Percentiles rank a stretch among this genome's conserved stretches.
These are phyloP conservation scores for Siniperca obscura DNA, from an alignment of 2,797 vertebrate genomes.

Conservation along the genomic window DNA sequence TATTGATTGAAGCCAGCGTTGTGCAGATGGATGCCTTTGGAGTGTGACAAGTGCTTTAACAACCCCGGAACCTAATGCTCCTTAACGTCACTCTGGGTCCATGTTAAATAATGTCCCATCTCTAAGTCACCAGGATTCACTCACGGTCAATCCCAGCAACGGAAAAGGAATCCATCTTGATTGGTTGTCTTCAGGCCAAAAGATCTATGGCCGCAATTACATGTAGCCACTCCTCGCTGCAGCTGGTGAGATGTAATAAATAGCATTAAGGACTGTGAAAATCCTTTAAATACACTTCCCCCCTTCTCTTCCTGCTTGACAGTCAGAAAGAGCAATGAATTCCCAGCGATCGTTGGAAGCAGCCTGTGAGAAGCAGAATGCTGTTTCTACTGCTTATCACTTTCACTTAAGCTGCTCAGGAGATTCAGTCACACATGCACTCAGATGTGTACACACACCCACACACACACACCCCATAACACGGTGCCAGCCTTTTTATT, in stretches of 20 bases:
- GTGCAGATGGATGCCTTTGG: slow-evolving; percentile 85
- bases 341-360: slow-evolving; percentile 69
- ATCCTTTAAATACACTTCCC: slow-evolving; percentile 84
- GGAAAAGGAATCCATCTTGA: slow-evolving; percentile 82
- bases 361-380: slow-evolving; percentile 64
- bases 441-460: slow-evolving; percentile 57
- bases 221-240: slow-evolving; percentile 76
- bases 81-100: slow-evolving; percentile 82
- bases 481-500: slow-evolving; percentile 63
- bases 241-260: slow-evolving; percentile 83
- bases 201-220: slow-evolving; percentile 86
- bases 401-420: slow-evolving; percentile 79
- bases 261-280: slow-evolving; percentile 79
- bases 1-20: slow-evolving; percentile 85
- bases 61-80: slow-evolving; percentile 82
- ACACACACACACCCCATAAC: slow-evolving; percentile 38
- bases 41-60: slow-evolving; percentile 85
- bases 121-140: slow-evolving; percentile 79
- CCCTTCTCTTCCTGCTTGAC: slow-evolving; percentile 74
- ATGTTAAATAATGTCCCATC: slow-evolving; percentile 85
- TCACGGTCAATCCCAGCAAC: slow-evolving; percentile 69
- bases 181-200: slow-evolving; percentile 80
- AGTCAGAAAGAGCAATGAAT: slow-evolving; percentile 78
- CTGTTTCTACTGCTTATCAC: slow-evolving; percentile 78
- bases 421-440: slow-evolving; percentile 69